Percentiles rank a stretch among this genome's conserved stretches.
These are phyloP conservation scores for Itoplectis maculator DNA, from an alignment of 2,888 invertebrate species.

Conservation along the genomic window DNA sequence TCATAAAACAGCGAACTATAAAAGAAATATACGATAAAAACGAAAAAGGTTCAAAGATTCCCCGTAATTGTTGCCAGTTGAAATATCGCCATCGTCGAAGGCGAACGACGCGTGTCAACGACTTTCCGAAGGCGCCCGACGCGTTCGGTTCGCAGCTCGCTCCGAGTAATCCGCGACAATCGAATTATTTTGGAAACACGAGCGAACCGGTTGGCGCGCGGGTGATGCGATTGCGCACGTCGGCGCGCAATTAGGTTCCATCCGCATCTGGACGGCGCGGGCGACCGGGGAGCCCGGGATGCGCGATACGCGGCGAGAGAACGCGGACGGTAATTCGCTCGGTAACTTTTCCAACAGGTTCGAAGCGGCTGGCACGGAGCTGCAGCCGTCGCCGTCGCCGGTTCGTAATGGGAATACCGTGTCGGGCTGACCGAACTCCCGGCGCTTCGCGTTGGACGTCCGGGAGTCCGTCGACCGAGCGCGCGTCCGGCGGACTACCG, in stretches of 20 bases:
- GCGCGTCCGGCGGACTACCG: slow-evolving; percentile 16
- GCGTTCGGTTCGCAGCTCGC: background rate
- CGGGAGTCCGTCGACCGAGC: slow-evolving; percentile 37
- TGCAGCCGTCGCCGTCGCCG: too few relatives aligned
- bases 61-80: background rate
- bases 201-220: background rate
- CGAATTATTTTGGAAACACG: background rate
- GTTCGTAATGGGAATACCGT: slow-evolving; percentile 65
- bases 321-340: slow-evolving; percentile 52
- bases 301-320: background rate
- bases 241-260: slow-evolving; percentile 27
- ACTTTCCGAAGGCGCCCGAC: too few relatives aligned
- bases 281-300: background rate
- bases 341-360: slow-evolving; percentile 61
- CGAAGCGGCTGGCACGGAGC: slow-evolving; percentile 58
- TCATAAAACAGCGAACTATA: too few relatives aligned
- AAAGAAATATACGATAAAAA: too few relatives aligned
- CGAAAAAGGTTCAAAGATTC: too few relatives aligned
- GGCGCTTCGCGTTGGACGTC: slow-evolving; percentile 47
- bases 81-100: background rate
- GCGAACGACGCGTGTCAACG: too few relatives aligned
- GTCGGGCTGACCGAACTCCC: slow-evolving; percentile 57
- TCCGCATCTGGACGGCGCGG: slow-evolving; percentile 15
- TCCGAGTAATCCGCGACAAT: background rate
- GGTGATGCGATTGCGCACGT: slow-evolving; percentile 4